phyloP scores from a whole-genome alignment of 2,888 invertebrate species.

The Macaria liturata region DNA sequence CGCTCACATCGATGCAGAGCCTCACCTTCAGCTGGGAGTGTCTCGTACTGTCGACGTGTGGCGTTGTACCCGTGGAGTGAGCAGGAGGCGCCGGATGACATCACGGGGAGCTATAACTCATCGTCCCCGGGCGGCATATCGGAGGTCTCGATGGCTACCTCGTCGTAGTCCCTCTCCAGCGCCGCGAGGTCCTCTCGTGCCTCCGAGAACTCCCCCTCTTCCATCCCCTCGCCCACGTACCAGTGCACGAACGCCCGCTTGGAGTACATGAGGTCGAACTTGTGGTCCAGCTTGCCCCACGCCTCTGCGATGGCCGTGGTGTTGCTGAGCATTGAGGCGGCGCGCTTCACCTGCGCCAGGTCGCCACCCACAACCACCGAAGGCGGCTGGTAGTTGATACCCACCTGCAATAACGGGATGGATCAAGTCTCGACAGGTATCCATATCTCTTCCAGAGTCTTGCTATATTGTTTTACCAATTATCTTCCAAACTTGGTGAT shows the following conservation, averaged over 20 bases:
- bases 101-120: slow-evolving; percentile 55
- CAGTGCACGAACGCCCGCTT: slow-evolving; percentile 98
- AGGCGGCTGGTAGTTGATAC: slow-evolving; percentile 93
- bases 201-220: slow-evolving; percentile 92
- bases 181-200: slow-evolving; percentile 90
- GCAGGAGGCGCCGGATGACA: slow-evolving; percentile 13
- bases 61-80: slow-evolving; percentile 1
- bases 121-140: slow-evolving; percentile 72
- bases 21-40: neutral
- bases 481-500: too few species aligned
- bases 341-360: slow-evolving; percentile 91
- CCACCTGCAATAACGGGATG: slow-evolving; percentile 61
- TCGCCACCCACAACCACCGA: slow-evolving; percentile 90
- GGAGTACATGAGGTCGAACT: slow-evolving; percentile 97
- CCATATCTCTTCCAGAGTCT: too few species aligned
- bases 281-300: slow-evolving; percentile 95
- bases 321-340: slow-evolving; percentile 95
- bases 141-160: slow-evolving; percentile 86
- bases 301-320: slow-evolving; percentile 96
- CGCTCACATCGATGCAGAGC: too few species aligned
- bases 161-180: slow-evolving; percentile 89
- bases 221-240: slow-evolving; percentile 93
- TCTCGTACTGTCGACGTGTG: neutral
- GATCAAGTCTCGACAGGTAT: too few species aligned
- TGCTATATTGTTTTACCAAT: too few species aligned